phyloP scores from a whole-genome alignment of 2,888 invertebrate species.

The Heliconius charithonia region DNA sequence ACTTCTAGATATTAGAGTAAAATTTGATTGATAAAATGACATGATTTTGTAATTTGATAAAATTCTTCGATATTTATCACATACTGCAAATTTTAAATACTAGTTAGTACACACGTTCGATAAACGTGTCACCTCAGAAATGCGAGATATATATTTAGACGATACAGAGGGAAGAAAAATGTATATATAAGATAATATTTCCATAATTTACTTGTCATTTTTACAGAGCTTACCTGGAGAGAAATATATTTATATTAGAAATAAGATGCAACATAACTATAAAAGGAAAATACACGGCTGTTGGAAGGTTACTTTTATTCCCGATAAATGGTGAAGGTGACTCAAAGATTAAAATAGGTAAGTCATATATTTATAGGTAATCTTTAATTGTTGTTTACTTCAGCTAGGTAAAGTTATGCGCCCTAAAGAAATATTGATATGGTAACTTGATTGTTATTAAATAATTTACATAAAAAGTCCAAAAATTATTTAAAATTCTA shows the following conservation, averaged over 20 bases:
- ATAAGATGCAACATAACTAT: conserved; percentile 77
- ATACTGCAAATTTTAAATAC: no score
- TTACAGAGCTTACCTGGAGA: conserved; percentile 75
- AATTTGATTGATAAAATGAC: no score
- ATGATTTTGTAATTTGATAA: no score
- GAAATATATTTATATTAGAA: conserved; percentile 71
- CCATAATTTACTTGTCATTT: not conserved
- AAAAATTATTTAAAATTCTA: not conserved
- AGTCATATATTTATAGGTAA: conserved; percentile 28
- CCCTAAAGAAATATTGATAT: not conserved
- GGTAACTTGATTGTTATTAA: not conserved
- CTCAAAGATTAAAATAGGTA: conserved; percentile 79
- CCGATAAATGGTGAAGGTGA: conserved; percentile 80
- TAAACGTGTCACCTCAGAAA: no score
- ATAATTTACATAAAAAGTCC: not conserved
- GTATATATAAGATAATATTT: not conserved
- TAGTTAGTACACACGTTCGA: no score
- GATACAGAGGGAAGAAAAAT: no score
- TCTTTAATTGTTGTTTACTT: not conserved
- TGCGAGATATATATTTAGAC: no score
- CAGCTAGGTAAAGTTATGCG: not conserved
- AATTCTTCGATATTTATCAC: no score
- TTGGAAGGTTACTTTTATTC: conserved; percentile 73
- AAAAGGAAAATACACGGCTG: conserved; percentile 78
- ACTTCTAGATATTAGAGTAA: no score